Conservation (phyloP, 2,113 vertebrate genomes). For the Aleadryas rufinucha region DNA sequence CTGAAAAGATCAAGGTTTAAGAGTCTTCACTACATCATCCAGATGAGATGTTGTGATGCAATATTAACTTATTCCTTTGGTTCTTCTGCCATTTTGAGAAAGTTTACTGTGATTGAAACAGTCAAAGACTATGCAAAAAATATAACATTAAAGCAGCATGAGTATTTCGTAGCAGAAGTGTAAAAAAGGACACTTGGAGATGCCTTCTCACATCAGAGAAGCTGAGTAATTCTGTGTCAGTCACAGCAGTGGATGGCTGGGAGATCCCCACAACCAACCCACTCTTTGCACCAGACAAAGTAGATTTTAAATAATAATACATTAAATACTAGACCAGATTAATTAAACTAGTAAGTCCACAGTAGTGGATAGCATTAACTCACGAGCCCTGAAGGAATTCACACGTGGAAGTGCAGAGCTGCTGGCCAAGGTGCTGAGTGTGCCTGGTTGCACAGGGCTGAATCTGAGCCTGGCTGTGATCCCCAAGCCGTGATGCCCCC, state of each 20-base stretch:
- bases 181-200: not conserved
- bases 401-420: not conserved
- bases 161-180: not conserved
- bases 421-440: not conserved
- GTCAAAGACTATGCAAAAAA: not conserved
- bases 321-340: not conserved
- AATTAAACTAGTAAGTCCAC: not conserved
- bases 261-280: not conserved
- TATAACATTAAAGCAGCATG: not conserved
- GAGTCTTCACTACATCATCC: not conserved
- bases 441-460: not conserved
- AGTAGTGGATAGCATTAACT: not conserved
- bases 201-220: not conserved
- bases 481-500: fast-evolving
- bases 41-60: not conserved
- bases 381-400: not conserved
- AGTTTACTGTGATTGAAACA: not conserved
- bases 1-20: not conserved
- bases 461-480: not conserved
- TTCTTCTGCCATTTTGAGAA: not conserved
- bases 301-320: not conserved
- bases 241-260: not conserved
- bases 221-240: not conserved
- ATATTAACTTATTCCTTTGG: not conserved
- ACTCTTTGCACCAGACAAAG: not conserved